Conservation (phyloP, 2,113 vertebrate genomes). For the Pseudopipra pipra region DNA sequence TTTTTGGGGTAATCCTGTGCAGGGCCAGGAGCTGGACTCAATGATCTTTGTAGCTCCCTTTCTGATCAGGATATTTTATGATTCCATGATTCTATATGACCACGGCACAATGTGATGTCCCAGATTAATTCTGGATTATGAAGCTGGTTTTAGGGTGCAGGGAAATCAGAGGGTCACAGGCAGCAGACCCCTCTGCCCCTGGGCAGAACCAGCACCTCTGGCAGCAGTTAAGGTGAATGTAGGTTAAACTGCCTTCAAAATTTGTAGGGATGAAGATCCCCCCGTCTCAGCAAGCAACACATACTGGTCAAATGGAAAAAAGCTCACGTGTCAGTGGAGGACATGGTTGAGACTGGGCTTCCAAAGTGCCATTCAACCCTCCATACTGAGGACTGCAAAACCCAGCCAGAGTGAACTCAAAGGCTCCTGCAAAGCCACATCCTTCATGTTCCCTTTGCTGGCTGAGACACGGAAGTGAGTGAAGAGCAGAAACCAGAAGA, state of each 20-base stretch:
- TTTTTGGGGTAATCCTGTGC: background rate
- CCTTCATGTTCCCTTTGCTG: fast-evolving
- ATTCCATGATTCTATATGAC: background rate
- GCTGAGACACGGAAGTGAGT: background rate
- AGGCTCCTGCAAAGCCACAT: background rate
- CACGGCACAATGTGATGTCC: fast-evolving
- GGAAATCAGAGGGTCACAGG: fast-evolving
- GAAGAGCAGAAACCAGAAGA: background rate
- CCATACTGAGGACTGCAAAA: background rate
- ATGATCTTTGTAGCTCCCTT: background rate
- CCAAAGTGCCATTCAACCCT: background rate
- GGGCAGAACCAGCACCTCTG: background rate
- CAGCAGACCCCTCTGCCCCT: background rate
- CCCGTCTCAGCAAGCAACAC: background rate
- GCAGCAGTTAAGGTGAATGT: background rate
- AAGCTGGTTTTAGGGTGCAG: background rate
- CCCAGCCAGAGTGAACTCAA: background rate
- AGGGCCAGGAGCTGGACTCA: fast-evolving
- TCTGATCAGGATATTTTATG: background rate
- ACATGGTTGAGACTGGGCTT: too few species aligned
- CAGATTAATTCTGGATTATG: background rate
- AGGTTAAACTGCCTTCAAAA: background rate
- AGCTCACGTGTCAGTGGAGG: fast-evolving
- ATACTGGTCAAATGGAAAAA: too few species aligned
- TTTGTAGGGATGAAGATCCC: background rate